phyloP scores from a whole-genome alignment of 1,140 invertebrate species.

The Wasmannia auropunctata region DNA sequence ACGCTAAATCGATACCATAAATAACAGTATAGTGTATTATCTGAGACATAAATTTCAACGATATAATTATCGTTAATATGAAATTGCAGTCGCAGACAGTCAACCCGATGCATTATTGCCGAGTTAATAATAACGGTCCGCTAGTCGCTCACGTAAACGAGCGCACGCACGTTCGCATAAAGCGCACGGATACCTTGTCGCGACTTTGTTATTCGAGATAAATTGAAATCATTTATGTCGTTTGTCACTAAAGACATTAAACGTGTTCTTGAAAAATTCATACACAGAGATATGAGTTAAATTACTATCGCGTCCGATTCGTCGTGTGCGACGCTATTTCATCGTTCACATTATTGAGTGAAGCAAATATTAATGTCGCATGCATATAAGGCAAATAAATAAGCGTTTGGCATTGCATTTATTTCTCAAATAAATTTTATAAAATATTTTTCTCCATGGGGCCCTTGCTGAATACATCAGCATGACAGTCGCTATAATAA shows the following conservation, averaged over 20 bases:
- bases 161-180: conserved; percentile 14
- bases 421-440: not conserved
- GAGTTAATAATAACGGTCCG: conserved; percentile 44
- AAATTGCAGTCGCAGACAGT: conserved; percentile 33
- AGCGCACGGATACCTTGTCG: not conserved
- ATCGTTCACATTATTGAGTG: not conserved
- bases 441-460: not conserved
- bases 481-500: not conserved
- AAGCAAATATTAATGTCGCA: not conserved
- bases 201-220: not conserved
- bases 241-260: conserved; percentile 2
- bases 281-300: not conserved
- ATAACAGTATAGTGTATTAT: conserved; percentile 39
- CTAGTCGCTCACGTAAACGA: conserved; percentile 39
- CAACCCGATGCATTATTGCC: conserved; percentile 33
- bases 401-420: not conserved
- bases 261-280: not conserved
- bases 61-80: conserved; percentile 56
- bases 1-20: conserved; percentile 46
- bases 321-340: not conserved
- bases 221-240: conserved; percentile 25
- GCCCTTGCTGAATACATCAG: not conserved
- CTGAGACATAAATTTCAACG: conserved; percentile 48
- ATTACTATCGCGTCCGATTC: not conserved
- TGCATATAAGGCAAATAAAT: not conserved